A percentile compares a stretch with the other conserved stretches of the same genome.
phyloP scores from a whole-genome alignment of 23 tunicate genomes.

The Botrylloides violaceus region DNA sequence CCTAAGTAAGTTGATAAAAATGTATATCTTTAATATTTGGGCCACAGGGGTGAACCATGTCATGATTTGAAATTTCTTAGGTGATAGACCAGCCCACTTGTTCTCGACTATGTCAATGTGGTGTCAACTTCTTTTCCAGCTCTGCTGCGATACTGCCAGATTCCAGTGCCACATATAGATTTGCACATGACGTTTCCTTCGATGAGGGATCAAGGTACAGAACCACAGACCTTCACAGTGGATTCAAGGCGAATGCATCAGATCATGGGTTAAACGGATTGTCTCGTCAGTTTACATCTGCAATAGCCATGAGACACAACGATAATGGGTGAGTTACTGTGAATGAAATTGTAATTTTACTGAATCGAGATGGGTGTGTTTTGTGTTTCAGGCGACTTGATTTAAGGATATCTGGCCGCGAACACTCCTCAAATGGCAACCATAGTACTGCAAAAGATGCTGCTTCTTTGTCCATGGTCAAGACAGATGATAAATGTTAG shows the following conservation, averaged over 20 bases:
- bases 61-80: too few relatives aligned
- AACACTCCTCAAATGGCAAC: not conserved
- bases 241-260: constrained; percentile 15
- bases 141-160: constrained; percentile 61
- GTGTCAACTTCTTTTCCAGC: constrained; percentile 33
- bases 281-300: not conserved
- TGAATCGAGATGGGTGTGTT: not conserved
- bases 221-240: constrained; percentile 24
- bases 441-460: not conserved
- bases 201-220: constrained; percentile 79
- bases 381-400: not conserved
- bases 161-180: constrained; percentile 51
- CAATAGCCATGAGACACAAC: not conserved
- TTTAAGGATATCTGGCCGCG: not conserved
- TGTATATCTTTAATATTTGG: too few relatives aligned
- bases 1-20: too few relatives aligned
- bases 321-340: not conserved
- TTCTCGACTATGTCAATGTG: too few relatives aligned
- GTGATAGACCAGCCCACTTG: too few relatives aligned
- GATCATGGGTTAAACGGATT: constrained; percentile 3
- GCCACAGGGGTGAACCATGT: too few relatives aligned
- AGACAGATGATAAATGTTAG: not conserved
- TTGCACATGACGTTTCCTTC: constrained; percentile 71
- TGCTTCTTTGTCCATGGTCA: not conserved
- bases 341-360: not conserved